Evolutionary conservation across 1,140 invertebrate species (phyloP).

Genomic region (Lepidotrigona ventralis): DNA sequence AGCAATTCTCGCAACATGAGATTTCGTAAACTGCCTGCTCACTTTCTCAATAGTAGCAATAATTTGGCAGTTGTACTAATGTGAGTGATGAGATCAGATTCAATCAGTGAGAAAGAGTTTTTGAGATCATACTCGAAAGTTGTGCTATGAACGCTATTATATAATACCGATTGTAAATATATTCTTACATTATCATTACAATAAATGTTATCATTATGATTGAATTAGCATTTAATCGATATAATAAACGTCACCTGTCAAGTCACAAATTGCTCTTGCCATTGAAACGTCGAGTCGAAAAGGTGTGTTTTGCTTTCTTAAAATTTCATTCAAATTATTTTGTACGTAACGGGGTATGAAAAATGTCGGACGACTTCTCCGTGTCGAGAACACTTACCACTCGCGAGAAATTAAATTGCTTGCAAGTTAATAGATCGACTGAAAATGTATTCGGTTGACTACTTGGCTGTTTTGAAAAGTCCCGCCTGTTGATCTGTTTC

Average conservation of each 20-base stretch:
- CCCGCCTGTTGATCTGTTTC: slow-evolving; percentile 10
- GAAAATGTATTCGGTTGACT: neutral
- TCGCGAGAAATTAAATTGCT: neutral
- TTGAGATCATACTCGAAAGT: slow-evolving; percentile 32
- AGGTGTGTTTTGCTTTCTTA: neutral
- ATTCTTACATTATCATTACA: slow-evolving; percentile 73
- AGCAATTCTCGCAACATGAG: slow-evolving; percentile 18
- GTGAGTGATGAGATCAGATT: slow-evolving; percentile 42
- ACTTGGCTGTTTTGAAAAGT: slow-evolving; percentile 26
- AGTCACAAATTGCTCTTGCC: neutral
- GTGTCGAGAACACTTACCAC: neutral
- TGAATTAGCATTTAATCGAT: slow-evolving; percentile 49
- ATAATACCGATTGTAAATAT: slow-evolving; percentile 65
- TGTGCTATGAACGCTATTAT: slow-evolving; percentile 55
- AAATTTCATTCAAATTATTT: neutral
- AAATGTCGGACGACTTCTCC: neutral
- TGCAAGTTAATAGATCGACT: neutral
- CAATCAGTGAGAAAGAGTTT: slow-evolving; percentile 24
- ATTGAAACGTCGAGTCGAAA: neutral
- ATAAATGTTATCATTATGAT: slow-evolving; percentile 71
- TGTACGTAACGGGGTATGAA: neutral
- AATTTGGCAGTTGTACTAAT: slow-evolving; percentile 56
- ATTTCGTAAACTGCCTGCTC: slow-evolving; percentile 55
- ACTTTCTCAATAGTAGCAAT: slow-evolving; percentile 51
- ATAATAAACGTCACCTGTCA: neutral